Conservation (phyloP, 2,888 invertebrate genomes). For the Thecocarcelia acutangulata region DNA sequence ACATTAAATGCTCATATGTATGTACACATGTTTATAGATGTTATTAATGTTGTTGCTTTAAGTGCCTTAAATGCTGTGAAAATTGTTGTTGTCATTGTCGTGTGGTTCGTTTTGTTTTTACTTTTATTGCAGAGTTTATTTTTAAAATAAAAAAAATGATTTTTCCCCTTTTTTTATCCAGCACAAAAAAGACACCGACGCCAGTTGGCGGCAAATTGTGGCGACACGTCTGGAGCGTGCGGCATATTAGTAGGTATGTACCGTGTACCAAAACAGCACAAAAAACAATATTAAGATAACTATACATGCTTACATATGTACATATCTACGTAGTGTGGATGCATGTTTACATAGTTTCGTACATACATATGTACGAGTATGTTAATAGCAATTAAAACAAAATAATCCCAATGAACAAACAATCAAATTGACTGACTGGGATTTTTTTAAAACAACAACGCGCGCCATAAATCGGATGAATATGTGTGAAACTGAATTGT, state of each 20-base stretch:
- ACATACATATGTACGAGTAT: background rate
- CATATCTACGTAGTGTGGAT: background rate
- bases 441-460: constrained; percentile 18
- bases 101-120: constrained; percentile 44
- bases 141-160: constrained; percentile 65
- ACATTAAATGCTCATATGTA: background rate
- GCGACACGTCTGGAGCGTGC: constrained; percentile 78
- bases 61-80: constrained; percentile 55
- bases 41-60: constrained; percentile 21
- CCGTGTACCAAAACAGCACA: constrained; percentile 66
- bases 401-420: constrained; percentile 37
- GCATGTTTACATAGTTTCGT: too few species aligned
- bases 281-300: constrained; percentile 6
- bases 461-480: constrained; percentile 44
- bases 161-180: constrained; percentile 72
- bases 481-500: constrained; percentile 59
- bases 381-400: constrained; percentile 56
- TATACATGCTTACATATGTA: background rate
- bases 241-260: constrained; percentile 68
- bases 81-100: constrained; percentile 69
- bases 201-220: constrained; percentile 77
- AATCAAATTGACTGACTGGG: constrained; percentile 52
- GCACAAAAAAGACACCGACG: constrained; percentile 72
- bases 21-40: background rate
- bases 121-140: constrained; percentile 66